Base-by-base conservation (phyloP, 92 coral and sea anemone genomes). In the Zoanthus sociatus region DNA sequence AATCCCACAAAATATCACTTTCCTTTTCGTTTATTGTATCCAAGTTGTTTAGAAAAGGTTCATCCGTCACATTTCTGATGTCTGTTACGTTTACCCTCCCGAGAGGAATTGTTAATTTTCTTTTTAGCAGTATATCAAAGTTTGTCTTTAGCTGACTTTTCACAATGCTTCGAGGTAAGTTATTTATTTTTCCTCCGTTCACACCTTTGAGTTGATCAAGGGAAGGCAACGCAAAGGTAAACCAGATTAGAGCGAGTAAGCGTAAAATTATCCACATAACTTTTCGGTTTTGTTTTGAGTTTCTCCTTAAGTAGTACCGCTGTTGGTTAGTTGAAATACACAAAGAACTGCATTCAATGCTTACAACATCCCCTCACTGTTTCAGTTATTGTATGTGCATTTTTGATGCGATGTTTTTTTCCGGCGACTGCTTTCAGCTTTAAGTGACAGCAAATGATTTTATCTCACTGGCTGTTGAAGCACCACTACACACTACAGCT, bases 1-100 rank as follows among this genome's bases (percentile, higher is more conserved):
- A 67, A 30, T 51, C 76, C 63, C 60, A 81, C 76, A 8, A 47
- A 66, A 7, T 81, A 9, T 37, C 76, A 4, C 45, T 66, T 12
- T 81, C 61, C 13, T 37, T 20, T 30, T 66, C 60, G 21, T 81
- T 51, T 3, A 81, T 56, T 44, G 18, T 47, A 55, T 47, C 75
- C 85, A 81, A 81, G 85, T 81, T 67, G 20, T 63, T 81, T 56
- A 81, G 63, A 81, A 81, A 64, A 6, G 75, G 85, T 12, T 81
- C 85, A 81, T 73, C 26, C 5, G 85, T 66, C 58, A 81, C 37
- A 70, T 81, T 81, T 47, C 85, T 26, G 31, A 81, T 54, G 47
- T 47, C 85, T 37, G 85, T 81, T 20, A 81, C 85, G 42, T 81
- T 81, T 16, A 81, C 85, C 30, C 9, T 81, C 16, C 85, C 85